Evolutionary conservation across 2,797 vertebrate species (phyloP), one percentile per base, ranked within the genome.

Genomic region (Sparidentex hasta): DNA sequence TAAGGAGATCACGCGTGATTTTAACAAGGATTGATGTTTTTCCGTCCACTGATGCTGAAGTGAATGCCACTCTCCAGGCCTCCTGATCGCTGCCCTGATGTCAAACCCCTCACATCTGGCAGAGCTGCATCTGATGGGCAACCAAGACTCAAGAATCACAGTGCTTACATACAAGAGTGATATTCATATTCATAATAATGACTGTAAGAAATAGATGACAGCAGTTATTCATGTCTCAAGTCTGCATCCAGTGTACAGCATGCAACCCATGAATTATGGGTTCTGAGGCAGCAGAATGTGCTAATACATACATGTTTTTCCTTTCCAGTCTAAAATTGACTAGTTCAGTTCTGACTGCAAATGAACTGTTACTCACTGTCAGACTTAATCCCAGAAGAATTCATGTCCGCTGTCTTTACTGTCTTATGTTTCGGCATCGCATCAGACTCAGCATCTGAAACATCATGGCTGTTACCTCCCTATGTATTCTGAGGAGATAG

Each of bases 111-210:
- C 20, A 38, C 25, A 74, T 57, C 74, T 92, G 65, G 25, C 38
- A 14, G 87, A 90, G 52, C 79, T 92, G 46, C 80, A 77, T 11
- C 43, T 91, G 72, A 80, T 88, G 76, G 88, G 85, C 27, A 93
- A 90, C 73, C 59, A 83, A 2, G 58, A 86, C 50, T 1, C 41
- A 0, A 85, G 43, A 55, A 44, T 88, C 72, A 18, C 23, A 70
- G 38, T 21, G 25, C 76, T 92, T 84, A 16, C 13, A 62, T 3
- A 85, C 65, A 21, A 17, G 89, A 91, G 90, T 92, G 59, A 91
- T 90, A 27, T 54, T 44, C 23, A 65, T 64, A 4, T n/a, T 18
- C 11, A 12, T 55, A 48, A 23, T 33, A 6, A 33, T 6, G 5
- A 33, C 6, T 33, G 7, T 33, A 33, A 33, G 6, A 33, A 38